Base-by-base conservation (phyloP, 1,140 invertebrate genomes). In the Latrodectus geometricus region DNA sequence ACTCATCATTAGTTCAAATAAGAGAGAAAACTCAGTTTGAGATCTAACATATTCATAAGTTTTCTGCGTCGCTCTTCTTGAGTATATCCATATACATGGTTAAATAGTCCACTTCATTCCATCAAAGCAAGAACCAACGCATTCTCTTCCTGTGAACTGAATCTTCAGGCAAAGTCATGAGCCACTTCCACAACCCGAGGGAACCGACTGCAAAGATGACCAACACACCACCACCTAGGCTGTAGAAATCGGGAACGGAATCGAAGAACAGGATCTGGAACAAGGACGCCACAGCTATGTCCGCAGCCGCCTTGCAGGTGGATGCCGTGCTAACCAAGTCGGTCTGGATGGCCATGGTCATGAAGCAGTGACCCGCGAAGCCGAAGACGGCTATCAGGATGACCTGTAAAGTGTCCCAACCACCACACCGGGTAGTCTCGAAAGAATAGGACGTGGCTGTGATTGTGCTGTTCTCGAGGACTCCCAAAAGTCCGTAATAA, bases 321-420 rank as follows among this genome's bases (percentile, higher is more conserved):
- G 96, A 95, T 0, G 97, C 96, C n/a, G 96, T 96, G 12, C 96
- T 96, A 4, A 96, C 96, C 90, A 97, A 95, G 91, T 98, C 96
- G 89, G 96, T 92, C 91, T 97, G 95, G 68, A 97, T 91, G 7
- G 96, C 95, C 89, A 96, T 92, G 5, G 96, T 97, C 8, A 97
- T 90, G 35, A 97, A 76, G 70, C 97, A 96, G 91, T 97, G 96
- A 3, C 96, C 96, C 23, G 95, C 93, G 90, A 97, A 97, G 92
- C 96, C 97, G 89, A 97, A 96, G 14, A 96, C 90, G 56, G 95
- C 96, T 23, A 97, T 66, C 23, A 85, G 12, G 15, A 87, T 93
- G 61, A 97, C 94, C n/a, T 96, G 91, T 95, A 95, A 15, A 15
- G 15, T n/a, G 12, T 20, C 21, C 12, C 11, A n/a, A 0, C 14